These are phyloP conservation scores for Psittacula cyanocephala DNA, from an alignment of 2,113 vertebrate genomes.

Conservation along the genomic window DNA sequence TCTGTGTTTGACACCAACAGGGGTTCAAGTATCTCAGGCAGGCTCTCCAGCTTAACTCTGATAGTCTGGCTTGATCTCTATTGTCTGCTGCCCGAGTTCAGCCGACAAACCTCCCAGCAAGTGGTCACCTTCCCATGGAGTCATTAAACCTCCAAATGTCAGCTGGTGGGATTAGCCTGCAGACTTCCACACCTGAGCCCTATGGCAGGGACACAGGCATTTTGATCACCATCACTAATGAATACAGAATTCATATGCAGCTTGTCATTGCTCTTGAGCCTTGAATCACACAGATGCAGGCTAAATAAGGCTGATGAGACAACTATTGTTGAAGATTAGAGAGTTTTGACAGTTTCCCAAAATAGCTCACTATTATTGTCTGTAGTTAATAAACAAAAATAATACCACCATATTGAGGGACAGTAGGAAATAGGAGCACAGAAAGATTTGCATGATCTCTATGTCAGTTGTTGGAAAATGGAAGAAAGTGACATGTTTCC, in stretches of 20 bases:
- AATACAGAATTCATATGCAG: slow-evolving; percentile 77
- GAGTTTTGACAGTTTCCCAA: slow-evolving; percentile 66
- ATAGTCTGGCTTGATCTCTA: slow-evolving; percentile 71
- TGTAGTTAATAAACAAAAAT: slow-evolving; percentile 20
- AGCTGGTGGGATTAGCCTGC: slow-evolving; percentile 75
- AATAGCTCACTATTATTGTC: background rate
- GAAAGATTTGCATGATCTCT: background rate
- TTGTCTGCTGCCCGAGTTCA: slow-evolving; percentile 66
- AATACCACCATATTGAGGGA: background rate
- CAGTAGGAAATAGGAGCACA: background rate
- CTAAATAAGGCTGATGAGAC: slow-evolving; percentile 60
- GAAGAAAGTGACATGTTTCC: background rate
- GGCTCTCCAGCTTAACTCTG: slow-evolving; percentile 67
- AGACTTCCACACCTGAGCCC: slow-evolving; percentile 81
- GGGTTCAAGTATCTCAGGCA: slow-evolving; percentile 65
- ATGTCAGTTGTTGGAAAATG: background rate
- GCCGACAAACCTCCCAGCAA: slow-evolving; percentile 70
- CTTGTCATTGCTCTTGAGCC: slow-evolving; percentile 71
- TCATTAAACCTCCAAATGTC: slow-evolving; percentile 74
- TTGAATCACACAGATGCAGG: slow-evolving; percentile 42
- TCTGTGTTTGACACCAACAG: slow-evolving; percentile 61
- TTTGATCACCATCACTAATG: slow-evolving; percentile 77
- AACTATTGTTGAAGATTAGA: slow-evolving; percentile 62
- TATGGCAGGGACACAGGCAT: slow-evolving; percentile 63
- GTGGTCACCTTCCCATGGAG: slow-evolving; percentile 70